These are phyloP conservation scores for Mimachlamys varia DNA, from an alignment of 2,888 invertebrate species.

Conservation along the genomic window DNA sequence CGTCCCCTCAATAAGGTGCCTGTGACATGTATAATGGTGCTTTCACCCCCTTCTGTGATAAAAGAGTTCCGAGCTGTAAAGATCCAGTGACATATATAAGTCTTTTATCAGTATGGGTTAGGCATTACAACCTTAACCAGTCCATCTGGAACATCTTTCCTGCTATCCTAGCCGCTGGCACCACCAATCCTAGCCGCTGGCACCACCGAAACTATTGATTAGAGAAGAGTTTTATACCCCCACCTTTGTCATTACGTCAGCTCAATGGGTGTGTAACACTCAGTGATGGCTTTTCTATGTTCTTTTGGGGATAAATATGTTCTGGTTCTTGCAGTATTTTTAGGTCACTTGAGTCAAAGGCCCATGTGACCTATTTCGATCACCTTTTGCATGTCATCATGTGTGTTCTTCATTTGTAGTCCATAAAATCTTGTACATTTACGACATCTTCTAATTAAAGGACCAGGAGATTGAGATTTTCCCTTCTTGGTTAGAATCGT, in stretches of 20 bases:
- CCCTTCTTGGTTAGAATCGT: too few relatives aligned
- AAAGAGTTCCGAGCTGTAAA: not conserved
- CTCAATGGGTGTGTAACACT: not conserved
- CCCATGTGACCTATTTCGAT: too few relatives aligned
- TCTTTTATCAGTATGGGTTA: not conserved
- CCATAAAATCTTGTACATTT: too few relatives aligned
- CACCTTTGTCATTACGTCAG: constrained; percentile 20
- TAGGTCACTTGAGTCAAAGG: too few relatives aligned
- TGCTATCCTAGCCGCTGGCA: not conserved
- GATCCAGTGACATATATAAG: not conserved
- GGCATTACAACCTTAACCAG: not conserved
- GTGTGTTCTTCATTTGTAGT: too few relatives aligned
- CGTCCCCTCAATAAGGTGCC: too few relatives aligned
- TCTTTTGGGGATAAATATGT: not conserved
- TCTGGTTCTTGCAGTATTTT: not conserved
- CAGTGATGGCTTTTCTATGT: not conserved
- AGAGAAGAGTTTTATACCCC: not conserved
- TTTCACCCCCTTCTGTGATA: not conserved
- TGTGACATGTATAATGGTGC: too few relatives aligned
- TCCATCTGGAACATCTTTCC: not conserved
- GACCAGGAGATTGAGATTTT: too few relatives aligned
- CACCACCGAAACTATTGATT: not conserved
- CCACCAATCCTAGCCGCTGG: not conserved
- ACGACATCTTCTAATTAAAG: too few relatives aligned
- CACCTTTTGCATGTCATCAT: too few relatives aligned